Conservation (phyloP, 2,113 vertebrate genomes). For the Hipposideros armiger region DNA sequence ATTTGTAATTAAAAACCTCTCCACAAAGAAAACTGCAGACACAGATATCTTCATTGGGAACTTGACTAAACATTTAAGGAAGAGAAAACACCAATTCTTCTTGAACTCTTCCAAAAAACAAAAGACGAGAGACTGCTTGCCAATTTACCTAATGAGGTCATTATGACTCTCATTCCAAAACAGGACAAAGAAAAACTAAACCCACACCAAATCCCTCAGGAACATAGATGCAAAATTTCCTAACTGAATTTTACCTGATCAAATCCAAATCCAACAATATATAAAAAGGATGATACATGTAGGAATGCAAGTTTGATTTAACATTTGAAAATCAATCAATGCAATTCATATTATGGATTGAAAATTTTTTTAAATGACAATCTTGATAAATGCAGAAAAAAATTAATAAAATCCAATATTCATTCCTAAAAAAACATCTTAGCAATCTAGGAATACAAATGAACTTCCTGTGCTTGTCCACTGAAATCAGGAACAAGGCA, state of each 20-base stretch:
- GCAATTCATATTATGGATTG: background rate
- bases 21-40: background rate
- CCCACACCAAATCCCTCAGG: background rate
- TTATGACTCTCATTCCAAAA: background rate
- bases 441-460: background rate
- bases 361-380: background rate
- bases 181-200: background rate
- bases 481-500: background rate
- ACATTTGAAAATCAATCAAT: background rate
- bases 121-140: background rate
- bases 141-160: background rate
- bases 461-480: background rate
- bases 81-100: background rate
- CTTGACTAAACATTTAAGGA: background rate
- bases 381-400: background rate
- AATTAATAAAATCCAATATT: background rate
- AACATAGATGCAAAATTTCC: background rate
- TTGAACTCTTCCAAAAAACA: background rate
- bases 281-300: background rate
- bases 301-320: background rate
- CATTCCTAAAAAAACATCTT: background rate
- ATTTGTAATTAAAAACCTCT: background rate
- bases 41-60: background rate
- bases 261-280: background rate
- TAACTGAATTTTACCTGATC: background rate